Percentiles rank a stretch among this genome's conserved stretches.
These are phyloP conservation scores for Corapipo altera DNA, from an alignment of 2,113 vertebrate genomes.

Conservation along the genomic window DNA sequence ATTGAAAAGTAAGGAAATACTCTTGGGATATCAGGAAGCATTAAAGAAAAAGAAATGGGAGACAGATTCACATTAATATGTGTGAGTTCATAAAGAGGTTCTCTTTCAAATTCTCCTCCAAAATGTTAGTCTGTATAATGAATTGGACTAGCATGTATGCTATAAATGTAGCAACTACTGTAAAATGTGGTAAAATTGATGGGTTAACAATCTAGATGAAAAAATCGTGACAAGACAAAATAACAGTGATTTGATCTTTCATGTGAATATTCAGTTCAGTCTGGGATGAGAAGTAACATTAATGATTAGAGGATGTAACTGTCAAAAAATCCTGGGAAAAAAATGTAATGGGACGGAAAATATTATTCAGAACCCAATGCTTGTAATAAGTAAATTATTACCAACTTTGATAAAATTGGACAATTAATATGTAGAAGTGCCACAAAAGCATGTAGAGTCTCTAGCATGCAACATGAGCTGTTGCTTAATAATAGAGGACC, in stretches of 20 bases:
- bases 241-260: slow-evolving; percentile 67
- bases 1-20: neutral
- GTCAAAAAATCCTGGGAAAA: slow-evolving; percentile 35
- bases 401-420: slow-evolving; percentile 63
- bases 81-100: neutral
- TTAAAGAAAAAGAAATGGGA: neutral
- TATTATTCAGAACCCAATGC: slow-evolving; percentile 57
- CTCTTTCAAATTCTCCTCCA: neutral
- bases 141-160: slow-evolving; percentile 24
- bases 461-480: slow-evolving; percentile 57
- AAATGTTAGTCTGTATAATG: neutral
- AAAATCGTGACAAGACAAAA: slow-evolving; percentile 64
- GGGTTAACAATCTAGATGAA: slow-evolving; percentile 69
- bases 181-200: slow-evolving; percentile 62
- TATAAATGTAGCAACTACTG: slow-evolving; percentile 49
- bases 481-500: slow-evolving; percentile 65
- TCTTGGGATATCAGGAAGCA: neutral
- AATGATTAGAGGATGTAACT: slow-evolving; percentile 23
- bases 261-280: slow-evolving; percentile 64
- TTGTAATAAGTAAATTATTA: slow-evolving; percentile 71
- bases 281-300: slow-evolving; percentile 60
- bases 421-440: slow-evolving; percentile 62
- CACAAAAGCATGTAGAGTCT: neutral
- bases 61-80: neutral
- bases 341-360: slow-evolving; percentile 67